phyloP scores from a whole-genome alignment of 2,888 invertebrate species.

The Mesorhabditis spiculigera region DNA sequence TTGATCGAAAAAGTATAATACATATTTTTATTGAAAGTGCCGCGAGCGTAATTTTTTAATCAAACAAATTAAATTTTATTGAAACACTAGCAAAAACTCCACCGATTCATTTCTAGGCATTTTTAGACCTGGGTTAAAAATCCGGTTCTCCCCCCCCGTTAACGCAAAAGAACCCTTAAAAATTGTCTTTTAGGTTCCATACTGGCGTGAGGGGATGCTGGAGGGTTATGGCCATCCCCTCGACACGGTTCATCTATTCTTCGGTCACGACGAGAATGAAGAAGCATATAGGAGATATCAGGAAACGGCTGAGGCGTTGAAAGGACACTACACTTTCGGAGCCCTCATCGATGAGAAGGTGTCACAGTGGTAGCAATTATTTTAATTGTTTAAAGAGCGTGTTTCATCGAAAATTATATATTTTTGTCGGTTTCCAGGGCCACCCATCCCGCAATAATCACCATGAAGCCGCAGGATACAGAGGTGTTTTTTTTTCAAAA shows the following conservation, averaged over 20 bases:
- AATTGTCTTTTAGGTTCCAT: background rate
- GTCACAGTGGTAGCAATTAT: background rate
- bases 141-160: too few species aligned
- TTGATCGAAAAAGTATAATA: too few species aligned
- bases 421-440: slow-evolving; percentile 14
- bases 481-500: background rate
- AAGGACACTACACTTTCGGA: background rate
- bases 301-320: background rate
- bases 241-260: background rate
- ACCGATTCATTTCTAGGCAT: too few species aligned
- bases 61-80: too few species aligned
- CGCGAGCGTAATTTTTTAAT: too few species aligned
- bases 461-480: slow-evolving; percentile 28
- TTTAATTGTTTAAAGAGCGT: background rate
- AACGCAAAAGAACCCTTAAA: background rate
- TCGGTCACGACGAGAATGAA: background rate
- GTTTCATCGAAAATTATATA: background rate
- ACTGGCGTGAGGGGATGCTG: background rate
- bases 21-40: too few species aligned
- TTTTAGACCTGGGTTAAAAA: too few species aligned
- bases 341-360: background rate
- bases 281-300: background rate
- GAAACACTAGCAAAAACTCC: too few species aligned
- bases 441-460: slow-evolving; percentile 30
- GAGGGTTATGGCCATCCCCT: background rate